A percentile compares a stretch with the other conserved stretches of the same genome.
These are phyloP conservation scores for Galerucella calmariensis DNA, from an alignment of 2,888 invertebrate species.

Conservation along the genomic window DNA sequence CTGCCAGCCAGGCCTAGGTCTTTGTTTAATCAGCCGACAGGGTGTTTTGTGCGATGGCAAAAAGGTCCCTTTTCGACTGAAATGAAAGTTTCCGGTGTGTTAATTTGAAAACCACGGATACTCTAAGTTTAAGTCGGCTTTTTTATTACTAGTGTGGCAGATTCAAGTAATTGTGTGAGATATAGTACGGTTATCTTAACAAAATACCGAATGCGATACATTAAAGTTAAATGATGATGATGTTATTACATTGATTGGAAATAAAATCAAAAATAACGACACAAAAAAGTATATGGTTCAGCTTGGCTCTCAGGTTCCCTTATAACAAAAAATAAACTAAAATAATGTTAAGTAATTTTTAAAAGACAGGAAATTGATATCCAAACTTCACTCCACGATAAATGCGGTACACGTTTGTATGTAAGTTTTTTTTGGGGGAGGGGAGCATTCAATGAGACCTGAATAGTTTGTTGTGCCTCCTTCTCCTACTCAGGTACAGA, in stretches of 20 bases:
- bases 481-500: too few relatives aligned
- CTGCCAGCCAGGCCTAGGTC: conserved; percentile 43
- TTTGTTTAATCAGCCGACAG: conserved; percentile 51
- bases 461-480: too few relatives aligned
- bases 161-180: conserved; percentile 25
- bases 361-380: too few relatives aligned
- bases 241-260: background rate
- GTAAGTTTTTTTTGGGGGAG: too few relatives aligned
- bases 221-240: background rate
- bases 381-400: too few relatives aligned
- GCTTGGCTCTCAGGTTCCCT: too few relatives aligned
- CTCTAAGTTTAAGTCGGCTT: conserved; percentile 23
- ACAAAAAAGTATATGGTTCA: background rate
- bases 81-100: conserved; percentile 44
- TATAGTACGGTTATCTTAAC: conserved; percentile 24
- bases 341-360: too few relatives aligned
- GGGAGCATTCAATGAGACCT: too few relatives aligned
- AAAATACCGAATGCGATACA: background rate
- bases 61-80: conserved; percentile 40
- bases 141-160: conserved; percentile 25
- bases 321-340: too few relatives aligned
- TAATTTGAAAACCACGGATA: conserved; percentile 39
- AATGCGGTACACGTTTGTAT: too few relatives aligned
- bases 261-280: background rate
- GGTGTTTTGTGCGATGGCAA: conserved; percentile 49